These are phyloP conservation scores for Nicator chloris DNA, from an alignment of 2,113 vertebrate genomes.

Conservation along the genomic window DNA sequence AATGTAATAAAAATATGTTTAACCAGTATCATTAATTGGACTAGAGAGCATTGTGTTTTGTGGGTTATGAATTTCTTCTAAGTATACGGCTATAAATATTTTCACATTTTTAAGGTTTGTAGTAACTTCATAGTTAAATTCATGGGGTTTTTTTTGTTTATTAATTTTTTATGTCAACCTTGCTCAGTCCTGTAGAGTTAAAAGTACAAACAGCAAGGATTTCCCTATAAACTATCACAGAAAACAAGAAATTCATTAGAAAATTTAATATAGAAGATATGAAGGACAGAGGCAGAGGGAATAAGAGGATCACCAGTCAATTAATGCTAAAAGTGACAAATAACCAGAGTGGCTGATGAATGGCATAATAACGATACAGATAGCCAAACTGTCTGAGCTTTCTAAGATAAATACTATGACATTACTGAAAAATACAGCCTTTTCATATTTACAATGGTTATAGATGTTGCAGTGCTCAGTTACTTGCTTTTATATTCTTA, in stretches of 20 bases:
- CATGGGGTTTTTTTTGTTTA: accelerated
- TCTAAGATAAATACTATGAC: not conserved
- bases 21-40: accelerated
- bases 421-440: not conserved
- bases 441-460: not conserved
- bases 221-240: not conserved
- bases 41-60: not conserved
- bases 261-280: not conserved
- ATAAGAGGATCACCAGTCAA: not conserved
- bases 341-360: not conserved
- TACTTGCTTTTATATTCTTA: not conserved
- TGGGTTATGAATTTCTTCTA: not conserved
- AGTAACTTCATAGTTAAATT: not conserved
- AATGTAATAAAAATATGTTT: not conserved
- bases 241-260: not conserved
- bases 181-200: not conserved
- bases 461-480: not conserved
- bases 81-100: not conserved
- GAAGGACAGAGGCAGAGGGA: not conserved
- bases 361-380: not conserved
- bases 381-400: not conserved
- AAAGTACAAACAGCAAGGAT: not conserved
- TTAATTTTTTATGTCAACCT: not conserved
- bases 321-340: not conserved
- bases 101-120: not conserved